Conservation (phyloP, 2,888 invertebrate genomes). For the Acrocyrtus sp. region DNA sequence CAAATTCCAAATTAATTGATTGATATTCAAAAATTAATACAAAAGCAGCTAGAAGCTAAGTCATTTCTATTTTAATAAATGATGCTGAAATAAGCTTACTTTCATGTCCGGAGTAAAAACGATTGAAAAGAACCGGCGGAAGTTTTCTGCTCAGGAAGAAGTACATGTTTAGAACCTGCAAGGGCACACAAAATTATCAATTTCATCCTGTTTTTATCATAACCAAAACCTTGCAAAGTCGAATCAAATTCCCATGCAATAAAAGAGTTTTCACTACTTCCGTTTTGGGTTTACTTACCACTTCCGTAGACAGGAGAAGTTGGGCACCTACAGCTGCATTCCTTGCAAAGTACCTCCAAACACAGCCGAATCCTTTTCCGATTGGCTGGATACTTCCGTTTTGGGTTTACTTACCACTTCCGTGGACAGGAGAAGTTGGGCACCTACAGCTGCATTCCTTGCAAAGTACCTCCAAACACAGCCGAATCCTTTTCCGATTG, state of each 20-base stretch:
- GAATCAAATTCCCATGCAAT: background rate
- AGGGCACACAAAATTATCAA: slow-evolving; percentile 3
- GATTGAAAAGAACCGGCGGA: slow-evolving; percentile 53
- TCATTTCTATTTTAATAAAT: no score
- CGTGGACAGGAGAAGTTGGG: slow-evolving; percentile 47
- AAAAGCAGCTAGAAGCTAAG: no score
- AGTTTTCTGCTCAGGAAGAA: slow-evolving; percentile 56
- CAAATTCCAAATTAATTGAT: no score
- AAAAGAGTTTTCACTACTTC: background rate
- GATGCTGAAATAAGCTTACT: no score
- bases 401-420: slow-evolving; percentile 51
- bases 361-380: slow-evolving; percentile 53
- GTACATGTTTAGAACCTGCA: slow-evolving; percentile 49
- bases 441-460: slow-evolving; percentile 51
- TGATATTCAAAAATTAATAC: no score
- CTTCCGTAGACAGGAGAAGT: background rate
- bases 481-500: slow-evolving; percentile 55
- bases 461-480: slow-evolving; percentile 56
- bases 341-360: slow-evolving; percentile 55
- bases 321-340: slow-evolving; percentile 39
- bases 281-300: background rate
- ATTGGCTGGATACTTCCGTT: slow-evolving; percentile 51
- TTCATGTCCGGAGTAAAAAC: slow-evolving; percentile 56
- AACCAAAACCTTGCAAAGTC: no score
- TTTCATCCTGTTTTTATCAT: no score